Conservation (phyloP, 2,113 vertebrate species). For the Rallus limicola region DNA sequence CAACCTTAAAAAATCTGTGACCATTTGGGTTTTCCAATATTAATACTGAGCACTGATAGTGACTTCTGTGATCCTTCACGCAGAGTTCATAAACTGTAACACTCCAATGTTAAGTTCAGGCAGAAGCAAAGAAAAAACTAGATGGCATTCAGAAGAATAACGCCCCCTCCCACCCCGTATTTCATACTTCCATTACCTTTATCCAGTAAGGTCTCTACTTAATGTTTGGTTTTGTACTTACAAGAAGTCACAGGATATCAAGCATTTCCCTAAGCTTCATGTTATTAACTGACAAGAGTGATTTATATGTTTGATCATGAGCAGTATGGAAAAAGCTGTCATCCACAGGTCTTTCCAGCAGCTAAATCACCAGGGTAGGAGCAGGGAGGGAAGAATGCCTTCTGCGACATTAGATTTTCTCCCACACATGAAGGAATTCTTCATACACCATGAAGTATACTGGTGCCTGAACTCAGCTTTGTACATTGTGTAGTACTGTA, state of each 20-base stretch:
- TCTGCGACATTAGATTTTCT: background rate
- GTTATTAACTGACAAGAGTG: background rate
- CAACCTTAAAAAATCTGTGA: background rate
- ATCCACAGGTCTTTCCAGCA: background rate
- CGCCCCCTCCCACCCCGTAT: background rate
- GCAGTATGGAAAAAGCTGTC: background rate
- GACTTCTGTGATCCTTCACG: background rate
- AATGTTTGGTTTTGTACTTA: background rate
- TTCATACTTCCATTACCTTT: background rate
- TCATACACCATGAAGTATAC: background rate
- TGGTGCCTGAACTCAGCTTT: background rate
- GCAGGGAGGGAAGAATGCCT: background rate
- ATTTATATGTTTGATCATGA: background rate
- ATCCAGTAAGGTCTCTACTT: background rate
- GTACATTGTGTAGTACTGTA: background rate
- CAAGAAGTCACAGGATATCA: background rate
- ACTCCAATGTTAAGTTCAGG: background rate
- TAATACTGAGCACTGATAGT: background rate
- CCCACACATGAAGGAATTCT: background rate
- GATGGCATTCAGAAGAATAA: background rate
- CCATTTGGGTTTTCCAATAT: background rate
- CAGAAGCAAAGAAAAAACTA: background rate
- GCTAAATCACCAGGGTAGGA: background rate
- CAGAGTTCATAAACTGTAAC: background rate
- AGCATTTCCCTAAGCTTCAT: background rate